Evolutionary conservation across 2,113 vertebrate genomes (phyloP).

Genomic region (Crotalus horridus): DNA sequence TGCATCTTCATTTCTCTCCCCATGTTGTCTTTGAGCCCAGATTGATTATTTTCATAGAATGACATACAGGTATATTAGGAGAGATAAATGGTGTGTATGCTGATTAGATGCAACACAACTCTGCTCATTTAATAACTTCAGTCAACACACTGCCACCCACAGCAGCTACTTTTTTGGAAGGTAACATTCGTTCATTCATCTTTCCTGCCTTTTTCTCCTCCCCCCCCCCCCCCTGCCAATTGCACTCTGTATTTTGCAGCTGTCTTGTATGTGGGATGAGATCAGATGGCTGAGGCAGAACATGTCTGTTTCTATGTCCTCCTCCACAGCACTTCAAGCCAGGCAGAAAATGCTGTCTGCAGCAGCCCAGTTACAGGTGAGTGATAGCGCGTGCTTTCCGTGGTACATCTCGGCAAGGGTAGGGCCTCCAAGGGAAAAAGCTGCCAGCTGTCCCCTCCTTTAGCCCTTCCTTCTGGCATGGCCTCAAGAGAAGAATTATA

Average conservation of each 20-base stretch:
- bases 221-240: not conserved
- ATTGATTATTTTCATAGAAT: constrained; percentile 10
- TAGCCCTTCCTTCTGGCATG: not conserved
- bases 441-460: constrained; percentile 22
- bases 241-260: constrained; percentile 71
- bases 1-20: not conserved
- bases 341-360: constrained; percentile 95
- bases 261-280: constrained; percentile 98
- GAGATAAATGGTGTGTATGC: not conserved
- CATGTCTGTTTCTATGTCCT: constrained; percentile 85
- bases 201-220: not conserved
- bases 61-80: not conserved
- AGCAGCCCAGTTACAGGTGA: constrained; percentile 89
- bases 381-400: constrained; percentile 10
- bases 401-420: not conserved
- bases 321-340: constrained; percentile 88
- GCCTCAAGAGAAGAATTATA: not conserved
- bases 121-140: not conserved
- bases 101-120: not conserved
- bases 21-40: not conserved
- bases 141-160: not conserved
- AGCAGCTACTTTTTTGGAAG: constrained; percentile 10
- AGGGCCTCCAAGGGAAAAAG: not conserved
- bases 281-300: constrained; percentile 94
- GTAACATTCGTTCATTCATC: not conserved